Evolutionary conservation across 1,140 invertebrate genomes (phyloP), one percentile per base, ranked within the genome.

Genomic region (Yoshiicerus persimilis): DNA sequence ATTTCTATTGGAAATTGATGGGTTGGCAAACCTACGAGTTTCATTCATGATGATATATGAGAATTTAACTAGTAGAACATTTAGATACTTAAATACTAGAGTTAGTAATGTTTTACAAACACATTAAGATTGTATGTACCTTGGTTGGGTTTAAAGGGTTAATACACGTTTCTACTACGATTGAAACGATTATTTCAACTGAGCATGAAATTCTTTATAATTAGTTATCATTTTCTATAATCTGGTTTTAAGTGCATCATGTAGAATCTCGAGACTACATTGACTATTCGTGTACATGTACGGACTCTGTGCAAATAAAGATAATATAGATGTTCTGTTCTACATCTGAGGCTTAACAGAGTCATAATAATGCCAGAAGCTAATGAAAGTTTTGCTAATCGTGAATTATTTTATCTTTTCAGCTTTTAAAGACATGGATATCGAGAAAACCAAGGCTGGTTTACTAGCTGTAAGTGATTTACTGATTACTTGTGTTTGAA

Each of bases 391-490:
- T 80, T 80, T 36, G 32, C 8, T 80, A 38, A 83, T 23, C 20
- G 16, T 83, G 20, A 30, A 70, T 70, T 84, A 47, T 41, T 84
- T 84, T n/a, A 30, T 80, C 75, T 80, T 39, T 87, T 32, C 84
- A 88, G 36, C 84, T 87, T 87, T 64, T 32, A 88, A 86, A 70
- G 87, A 90, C 80, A 90, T 90, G 89, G 87, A 90, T 25, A 25
- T 88, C 3, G 89, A 88, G 32, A 90, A 90, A 62, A 87, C 89
- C 16, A 90, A 88, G 64, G 87, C 83, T 27, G 89, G 56, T 27
- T 56, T 90, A 25, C 75, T 85, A 47, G 75, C 87, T 36, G 89
- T 90, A 88, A 90, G 75, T 89, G 30, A 80, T 41, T 66, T 47
- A 38, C 32, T 75, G 56, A 38, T 80, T 62, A 83, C 47, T 16